Evolutionary conservation across 2,113 vertebrate species (phyloP).

Genomic region (Dolichallabes microphthalmus): DNA sequence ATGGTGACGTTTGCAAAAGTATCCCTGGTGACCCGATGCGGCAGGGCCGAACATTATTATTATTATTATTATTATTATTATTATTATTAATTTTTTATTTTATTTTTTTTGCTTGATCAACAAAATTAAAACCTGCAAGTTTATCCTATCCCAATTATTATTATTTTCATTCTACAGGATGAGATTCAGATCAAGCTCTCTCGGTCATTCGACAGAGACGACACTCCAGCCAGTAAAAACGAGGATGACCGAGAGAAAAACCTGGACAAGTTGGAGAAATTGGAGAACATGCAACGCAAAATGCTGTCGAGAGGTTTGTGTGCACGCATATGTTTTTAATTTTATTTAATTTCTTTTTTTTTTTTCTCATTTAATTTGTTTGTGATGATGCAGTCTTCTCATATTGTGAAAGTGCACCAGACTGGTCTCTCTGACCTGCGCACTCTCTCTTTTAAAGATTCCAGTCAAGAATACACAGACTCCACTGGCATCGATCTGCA

Average conservation of each 20-base stretch:
- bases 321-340: background rate
- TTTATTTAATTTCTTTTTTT: background rate
- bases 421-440: slow-evolving; percentile 48
- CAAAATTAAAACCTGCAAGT: background rate
- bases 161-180: slow-evolving; percentile 73
- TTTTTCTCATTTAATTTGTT: background rate
- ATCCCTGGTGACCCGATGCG: background rate
- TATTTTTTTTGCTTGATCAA: background rate
- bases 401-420: background rate
- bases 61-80: too few species aligned
- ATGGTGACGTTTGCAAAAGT: background rate
- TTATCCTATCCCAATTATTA: background rate
- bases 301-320: slow-evolving; percentile 89
- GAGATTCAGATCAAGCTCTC: slow-evolving; percentile 82
- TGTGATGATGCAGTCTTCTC: background rate
- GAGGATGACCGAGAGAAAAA: slow-evolving; percentile 81
- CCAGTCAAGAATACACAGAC: slow-evolving; percentile 97
- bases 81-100: too few species aligned
- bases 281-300: slow-evolving; percentile 86
- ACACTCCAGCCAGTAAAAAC: slow-evolving; percentile 78
- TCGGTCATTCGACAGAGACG: slow-evolving; percentile 87
- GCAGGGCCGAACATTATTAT: background rate
- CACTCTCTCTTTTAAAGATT: slow-evolving; percentile 75
- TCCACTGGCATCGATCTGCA: slow-evolving; percentile 97
- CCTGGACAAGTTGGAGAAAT: slow-evolving; percentile 70